Conservation (phyloP, 1,140 invertebrate genomes). For the Trichonephila clavata region DNA sequence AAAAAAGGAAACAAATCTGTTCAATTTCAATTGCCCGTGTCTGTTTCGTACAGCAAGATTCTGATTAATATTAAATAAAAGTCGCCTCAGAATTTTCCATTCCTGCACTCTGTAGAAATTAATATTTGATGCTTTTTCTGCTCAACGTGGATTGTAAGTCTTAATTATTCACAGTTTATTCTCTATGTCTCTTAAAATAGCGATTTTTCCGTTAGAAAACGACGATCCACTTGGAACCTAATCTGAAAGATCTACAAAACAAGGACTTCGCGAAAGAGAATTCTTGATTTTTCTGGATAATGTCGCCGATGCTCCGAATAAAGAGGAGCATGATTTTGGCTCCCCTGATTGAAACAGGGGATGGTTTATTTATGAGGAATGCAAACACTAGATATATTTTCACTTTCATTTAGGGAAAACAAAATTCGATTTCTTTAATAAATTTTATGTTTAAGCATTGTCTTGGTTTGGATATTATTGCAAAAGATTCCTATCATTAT, state of each 20-base stretch:
- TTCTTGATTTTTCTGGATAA: background rate
- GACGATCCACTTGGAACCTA: background rate
- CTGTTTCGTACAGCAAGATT: background rate
- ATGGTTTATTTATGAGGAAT: no score
- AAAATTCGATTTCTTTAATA: no score
- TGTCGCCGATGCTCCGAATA: background rate
- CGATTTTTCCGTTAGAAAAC: background rate
- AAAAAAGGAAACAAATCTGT: background rate
- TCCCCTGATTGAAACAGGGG: background rate
- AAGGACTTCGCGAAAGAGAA: background rate
- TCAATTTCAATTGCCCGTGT: background rate
- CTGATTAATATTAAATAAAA: conserved; percentile 55
- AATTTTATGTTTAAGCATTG: no score
- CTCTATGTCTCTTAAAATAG: background rate
- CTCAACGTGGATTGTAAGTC: background rate
- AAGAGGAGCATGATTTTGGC: background rate
- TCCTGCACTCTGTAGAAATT: background rate
- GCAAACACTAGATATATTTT: no score
- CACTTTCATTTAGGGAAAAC: no score
- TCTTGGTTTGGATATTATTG: no score
- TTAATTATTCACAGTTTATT: conserved; percentile 60
- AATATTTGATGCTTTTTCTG: conserved; percentile 41
- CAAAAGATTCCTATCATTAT: no score
- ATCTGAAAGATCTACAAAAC: background rate
- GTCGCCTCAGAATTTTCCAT: background rate